Conservation (phyloP, 2,888 invertebrate species). For the Conomelus anceps region DNA sequence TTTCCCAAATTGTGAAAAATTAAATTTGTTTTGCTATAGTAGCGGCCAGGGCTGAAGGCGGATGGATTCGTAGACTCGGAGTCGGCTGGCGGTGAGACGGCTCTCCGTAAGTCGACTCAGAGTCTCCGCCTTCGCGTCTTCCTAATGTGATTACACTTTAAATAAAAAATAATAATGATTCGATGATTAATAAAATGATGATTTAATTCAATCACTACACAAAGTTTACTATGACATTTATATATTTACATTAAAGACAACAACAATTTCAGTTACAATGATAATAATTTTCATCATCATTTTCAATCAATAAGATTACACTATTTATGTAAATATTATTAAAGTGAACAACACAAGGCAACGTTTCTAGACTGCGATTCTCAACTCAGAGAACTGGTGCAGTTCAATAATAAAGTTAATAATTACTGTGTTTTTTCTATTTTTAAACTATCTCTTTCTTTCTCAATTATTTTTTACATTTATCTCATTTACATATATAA, state of each 20-base stretch:
- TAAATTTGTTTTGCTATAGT: too few species aligned
- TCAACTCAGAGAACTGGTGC: background rate
- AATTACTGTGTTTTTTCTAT: background rate
- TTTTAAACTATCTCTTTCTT: background rate
- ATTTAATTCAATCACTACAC: background rate
- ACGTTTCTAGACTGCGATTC: slow-evolving; percentile 8
- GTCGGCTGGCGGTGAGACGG: too few species aligned
- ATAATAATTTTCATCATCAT: slow-evolving; percentile 2
- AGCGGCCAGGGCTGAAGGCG: too few species aligned
- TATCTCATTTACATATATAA: slow-evolving; percentile 20
- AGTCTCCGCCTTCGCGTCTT: too few species aligned
- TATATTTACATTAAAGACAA: slow-evolving; percentile 32
- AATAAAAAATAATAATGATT: background rate
- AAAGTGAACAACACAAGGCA: slow-evolving; percentile 30
- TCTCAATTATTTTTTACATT: background rate
- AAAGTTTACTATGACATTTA: slow-evolving; percentile 27
- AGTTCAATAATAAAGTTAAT: background rate
- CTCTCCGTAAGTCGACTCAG: too few species aligned
- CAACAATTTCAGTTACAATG: slow-evolving; percentile 25
- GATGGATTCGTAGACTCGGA: too few species aligned
- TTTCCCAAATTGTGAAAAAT: too few species aligned
- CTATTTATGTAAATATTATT: background rate
- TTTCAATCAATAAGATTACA: background rate
- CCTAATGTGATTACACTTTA: background rate
- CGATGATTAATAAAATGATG: background rate